phyloP scores from a whole-genome alignment of 53 echinoderm and acorn worm species.

The Glandiceps talaboti region DNA sequence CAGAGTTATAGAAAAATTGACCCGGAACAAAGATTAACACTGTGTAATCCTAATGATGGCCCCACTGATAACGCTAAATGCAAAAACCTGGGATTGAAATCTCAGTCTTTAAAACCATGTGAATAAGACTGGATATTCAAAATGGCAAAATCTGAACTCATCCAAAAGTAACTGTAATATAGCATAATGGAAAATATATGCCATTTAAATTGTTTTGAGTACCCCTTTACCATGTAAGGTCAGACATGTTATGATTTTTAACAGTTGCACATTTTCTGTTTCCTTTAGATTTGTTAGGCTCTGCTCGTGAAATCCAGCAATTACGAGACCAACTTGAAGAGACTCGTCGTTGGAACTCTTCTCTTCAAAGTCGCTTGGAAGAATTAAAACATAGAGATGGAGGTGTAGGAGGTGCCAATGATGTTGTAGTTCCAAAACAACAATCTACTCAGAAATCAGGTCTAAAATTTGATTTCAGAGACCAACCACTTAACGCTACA shows the following conservation, averaged over 20 bases:
- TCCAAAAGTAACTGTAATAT: too few species aligned
- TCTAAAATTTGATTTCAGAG: neutral
- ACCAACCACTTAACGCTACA: neutral
- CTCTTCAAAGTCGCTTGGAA: conserved; percentile 39
- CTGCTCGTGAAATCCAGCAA: conserved; percentile 33
- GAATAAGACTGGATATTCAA: too few species aligned
- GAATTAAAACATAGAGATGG: conserved; percentile 37
- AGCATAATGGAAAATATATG: too few species aligned
- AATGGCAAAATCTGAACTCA: too few species aligned
- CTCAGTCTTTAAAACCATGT: too few species aligned
- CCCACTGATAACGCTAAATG: too few species aligned
- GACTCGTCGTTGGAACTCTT: conserved; percentile 36
- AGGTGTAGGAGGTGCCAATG: conserved; percentile 51
- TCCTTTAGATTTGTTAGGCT: too few species aligned
- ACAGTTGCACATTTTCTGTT: too few species aligned
- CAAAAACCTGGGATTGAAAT: too few species aligned
- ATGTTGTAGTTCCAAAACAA: conserved; percentile 37
- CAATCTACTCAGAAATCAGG: neutral
- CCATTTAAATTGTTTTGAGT: neutral
- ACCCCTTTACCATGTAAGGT: neutral
- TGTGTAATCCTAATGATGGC: too few species aligned
- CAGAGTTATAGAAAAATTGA: too few species aligned
- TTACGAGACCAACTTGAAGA: conserved; percentile 38
- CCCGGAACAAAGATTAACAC: too few species aligned
- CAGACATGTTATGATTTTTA: neutral